Evolutionary conservation across 2,888 invertebrate genomes (phyloP).

Genomic region (Trichogramma dendrolimi): DNA sequence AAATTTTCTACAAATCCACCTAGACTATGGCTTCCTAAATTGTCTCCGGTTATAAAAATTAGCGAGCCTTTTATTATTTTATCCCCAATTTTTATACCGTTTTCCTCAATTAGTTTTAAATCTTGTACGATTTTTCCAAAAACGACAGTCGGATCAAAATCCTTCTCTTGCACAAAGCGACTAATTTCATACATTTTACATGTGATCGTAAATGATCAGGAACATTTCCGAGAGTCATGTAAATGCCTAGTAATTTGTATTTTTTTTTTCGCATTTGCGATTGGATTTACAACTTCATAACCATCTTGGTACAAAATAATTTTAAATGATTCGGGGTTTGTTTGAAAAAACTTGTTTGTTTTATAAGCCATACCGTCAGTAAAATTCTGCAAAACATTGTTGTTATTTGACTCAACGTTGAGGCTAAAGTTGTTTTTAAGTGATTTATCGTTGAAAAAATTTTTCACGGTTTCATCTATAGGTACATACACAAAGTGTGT

Average conservation of each 20-base stretch:
- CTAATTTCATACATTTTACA: constrained; percentile 36
- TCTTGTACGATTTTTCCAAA: constrained; percentile 32
- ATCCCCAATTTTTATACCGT: constrained; percentile 5
- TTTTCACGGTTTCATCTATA: too few relatives aligned
- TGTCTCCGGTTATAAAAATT: constrained; percentile 28
- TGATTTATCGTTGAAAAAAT: too few relatives aligned
- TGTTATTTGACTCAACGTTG: too few relatives aligned
- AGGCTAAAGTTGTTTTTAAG: too few relatives aligned
- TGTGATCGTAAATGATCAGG: constrained; percentile 30
- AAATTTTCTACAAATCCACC: constrained; percentile 39
- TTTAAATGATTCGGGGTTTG: constrained; percentile 19
- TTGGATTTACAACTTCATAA: constrained; percentile 40
- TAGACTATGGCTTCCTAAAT: constrained; percentile 33
- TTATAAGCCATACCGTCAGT: too few relatives aligned
- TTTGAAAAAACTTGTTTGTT: constrained; percentile 21
- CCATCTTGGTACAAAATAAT: constrained; percentile 39
- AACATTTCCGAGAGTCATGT: constrained; percentile 35
- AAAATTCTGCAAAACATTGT: too few relatives aligned
- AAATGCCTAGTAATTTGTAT: constrained; percentile 37
- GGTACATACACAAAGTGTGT: too few relatives aligned
- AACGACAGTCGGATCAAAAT: constrained; percentile 33
- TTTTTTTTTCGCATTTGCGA: constrained; percentile 36
- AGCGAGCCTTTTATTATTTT: constrained; percentile 28
- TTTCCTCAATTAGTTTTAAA: constrained; percentile 32
- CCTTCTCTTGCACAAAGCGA: constrained; percentile 34